Evolutionary conservation across 2,888 invertebrate species (phyloP), one percentile per base, ranked within the genome.

Genomic region (Bellardia pandia): DNA sequence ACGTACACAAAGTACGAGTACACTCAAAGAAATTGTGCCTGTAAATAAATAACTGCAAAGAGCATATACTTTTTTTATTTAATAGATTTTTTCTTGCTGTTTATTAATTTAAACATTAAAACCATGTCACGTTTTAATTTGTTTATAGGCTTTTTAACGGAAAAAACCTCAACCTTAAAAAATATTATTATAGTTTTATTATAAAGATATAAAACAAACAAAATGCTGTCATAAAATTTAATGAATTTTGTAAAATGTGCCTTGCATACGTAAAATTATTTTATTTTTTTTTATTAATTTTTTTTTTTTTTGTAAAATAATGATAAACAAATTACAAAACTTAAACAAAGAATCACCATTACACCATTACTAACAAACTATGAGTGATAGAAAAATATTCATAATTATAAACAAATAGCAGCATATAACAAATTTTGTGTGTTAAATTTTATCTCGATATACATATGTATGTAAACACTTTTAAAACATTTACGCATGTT

Each of bases 81-180:
- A 33, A 60, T 60, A 23, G 23, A 16, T 9, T 56, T 23, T 14
- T 51, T 23, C 6, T 45, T 45, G 9, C 51, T 68, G 2, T 16
- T 45, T 66, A 13, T 66, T 45, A 23, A 69, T 33, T 51, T 69
- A 7, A 69, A 14, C 30, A 75, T 48, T 62, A 75, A 76, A 76
- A 76, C 33, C 53, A 62, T 62, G 62, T 76, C 75, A 76, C 75
- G 75, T 76, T 76, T 51, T 51, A 14, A 74, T 72, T 72, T 40
- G 40, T 40, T 56, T 58, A 71, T 51, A 66, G 66, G n/a, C 23
- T 23, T 45, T 42, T 42, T 23, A 48, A 68, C 16, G 11, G 11
- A 69, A 37, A 71, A 56, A 16, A 40, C 37, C 48, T 16, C 37
- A 71, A 53, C 56, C 53, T 71, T 40, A 56, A 71, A 9, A 40